Evolutionary conservation across 2,888 invertebrate genomes (phyloP).

Genomic region (Epinotia demarniana): DNA sequence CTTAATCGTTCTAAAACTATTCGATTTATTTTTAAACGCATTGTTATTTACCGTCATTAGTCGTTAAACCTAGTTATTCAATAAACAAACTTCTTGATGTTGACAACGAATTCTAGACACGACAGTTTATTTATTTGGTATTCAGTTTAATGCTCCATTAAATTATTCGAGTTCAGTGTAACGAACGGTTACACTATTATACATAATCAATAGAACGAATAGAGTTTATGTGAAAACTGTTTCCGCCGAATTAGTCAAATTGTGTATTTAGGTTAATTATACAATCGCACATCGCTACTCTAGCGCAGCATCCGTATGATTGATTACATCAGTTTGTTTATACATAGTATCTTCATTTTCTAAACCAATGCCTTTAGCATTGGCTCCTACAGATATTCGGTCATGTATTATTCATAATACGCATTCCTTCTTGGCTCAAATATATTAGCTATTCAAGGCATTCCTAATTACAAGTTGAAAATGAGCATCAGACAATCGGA

Average conservation of each 20-base stretch:
- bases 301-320: constrained; percentile 52
- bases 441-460: constrained; percentile 61
- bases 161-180: constrained; percentile 18
- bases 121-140: constrained; percentile 14
- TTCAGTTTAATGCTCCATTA: constrained; percentile 20
- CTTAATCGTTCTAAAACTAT: background rate
- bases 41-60: too few species aligned
- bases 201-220: constrained; percentile 15
- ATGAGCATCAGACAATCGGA: constrained; percentile 75
- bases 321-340: constrained; percentile 54
- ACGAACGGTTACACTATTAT: constrained; percentile 27
- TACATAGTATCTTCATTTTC: constrained; percentile 49
- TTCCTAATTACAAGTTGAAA: constrained; percentile 75
- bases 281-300: constrained; percentile 52
- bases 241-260: constrained; percentile 48
- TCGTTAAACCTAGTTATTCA: background rate
- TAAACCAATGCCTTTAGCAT: constrained; percentile 28
- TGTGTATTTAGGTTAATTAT: constrained; percentile 66
- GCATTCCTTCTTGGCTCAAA: constrained; percentile 56
- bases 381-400: constrained; percentile 28
- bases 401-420: constrained; percentile 64
- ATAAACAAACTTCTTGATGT: constrained; percentile 8
- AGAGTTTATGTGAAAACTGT: constrained; percentile 34
- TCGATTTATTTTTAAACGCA: constrained; percentile 43
- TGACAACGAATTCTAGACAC: constrained; percentile 2